Evolutionary conservation across 2,797 vertebrate genomes (phyloP).

Genomic region (Sebastiscus tertius): DNA sequence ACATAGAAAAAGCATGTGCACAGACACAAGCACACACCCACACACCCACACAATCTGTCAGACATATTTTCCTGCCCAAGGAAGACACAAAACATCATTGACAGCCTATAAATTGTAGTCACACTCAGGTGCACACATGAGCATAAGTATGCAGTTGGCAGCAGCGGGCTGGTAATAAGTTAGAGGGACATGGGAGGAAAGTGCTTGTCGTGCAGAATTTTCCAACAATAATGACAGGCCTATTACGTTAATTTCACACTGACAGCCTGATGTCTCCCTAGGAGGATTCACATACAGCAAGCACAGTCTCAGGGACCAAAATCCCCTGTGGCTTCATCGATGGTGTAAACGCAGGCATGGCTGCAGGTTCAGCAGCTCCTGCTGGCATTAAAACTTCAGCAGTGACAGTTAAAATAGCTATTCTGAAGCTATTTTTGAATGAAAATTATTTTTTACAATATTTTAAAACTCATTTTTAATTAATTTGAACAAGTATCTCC

Average conservation of each 20-base stretch:
- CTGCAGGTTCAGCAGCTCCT: not conserved
- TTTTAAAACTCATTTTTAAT: not conserved
- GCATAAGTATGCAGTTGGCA: conserved; percentile 24
- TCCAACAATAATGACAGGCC: conserved; percentile 51
- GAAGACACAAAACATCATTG: conserved; percentile 38
- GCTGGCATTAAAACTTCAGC: not conserved
- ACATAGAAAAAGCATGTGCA: not conserved
- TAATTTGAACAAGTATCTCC: not conserved
- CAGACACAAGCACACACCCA: conserved; percentile 16
- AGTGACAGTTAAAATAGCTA: not conserved
- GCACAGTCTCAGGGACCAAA: not conserved
- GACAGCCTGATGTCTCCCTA: conserved; percentile 40
- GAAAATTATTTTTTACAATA: not conserved
- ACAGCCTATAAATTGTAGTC: conserved; percentile 45
- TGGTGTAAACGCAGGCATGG: not conserved
- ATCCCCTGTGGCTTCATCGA: conserved; percentile 5
- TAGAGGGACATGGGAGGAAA: conserved; percentile 41
- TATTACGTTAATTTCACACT: conserved; percentile 55
- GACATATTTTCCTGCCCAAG: conserved; percentile 22
- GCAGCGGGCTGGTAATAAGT: conserved; percentile 51
- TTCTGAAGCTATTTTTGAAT: not conserved
- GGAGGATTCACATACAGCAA: conserved; percentile 14
- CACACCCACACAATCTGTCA: conserved; percentile 19
- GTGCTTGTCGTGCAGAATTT: conserved; percentile 55
- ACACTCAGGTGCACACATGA: conserved; percentile 20